Conservation (phyloP, 2,888 invertebrate species). For the Steinernema carpocapsae region DNA sequence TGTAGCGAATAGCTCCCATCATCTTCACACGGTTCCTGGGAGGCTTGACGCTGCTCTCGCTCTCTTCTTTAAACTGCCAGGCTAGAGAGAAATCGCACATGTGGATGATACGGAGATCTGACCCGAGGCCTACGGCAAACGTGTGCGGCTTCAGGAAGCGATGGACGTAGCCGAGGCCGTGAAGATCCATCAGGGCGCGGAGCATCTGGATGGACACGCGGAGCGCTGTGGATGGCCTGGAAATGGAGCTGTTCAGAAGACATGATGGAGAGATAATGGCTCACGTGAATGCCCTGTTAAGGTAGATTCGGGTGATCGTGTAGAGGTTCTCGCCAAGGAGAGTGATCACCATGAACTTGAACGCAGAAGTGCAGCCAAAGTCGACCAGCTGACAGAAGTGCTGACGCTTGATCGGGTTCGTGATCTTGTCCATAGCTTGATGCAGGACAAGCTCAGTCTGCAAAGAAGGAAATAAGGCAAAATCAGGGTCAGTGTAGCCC, state of each 20-base stretch:
- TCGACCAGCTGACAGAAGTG: slow-evolving; percentile 32
- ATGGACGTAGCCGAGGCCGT: slow-evolving; percentile 36
- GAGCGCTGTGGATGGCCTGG: slow-evolving; percentile 34
- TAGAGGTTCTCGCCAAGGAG: slow-evolving; percentile 35
- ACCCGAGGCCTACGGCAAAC: slow-evolving; percentile 33
- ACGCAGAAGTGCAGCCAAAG: slow-evolving; percentile 6
- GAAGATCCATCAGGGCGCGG: slow-evolving; percentile 37
- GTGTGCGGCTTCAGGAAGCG: slow-evolving; percentile 37
- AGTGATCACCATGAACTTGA: slow-evolving; percentile 31
- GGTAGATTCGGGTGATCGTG: slow-evolving; percentile 21
- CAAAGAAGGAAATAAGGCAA: too few species aligned
- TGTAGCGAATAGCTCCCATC: slow-evolving; percentile 36
- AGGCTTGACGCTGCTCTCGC: slow-evolving; percentile 5
- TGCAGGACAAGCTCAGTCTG: slow-evolving; percentile 33
- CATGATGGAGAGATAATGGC: background rate
- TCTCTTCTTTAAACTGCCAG: slow-evolving; percentile 22
- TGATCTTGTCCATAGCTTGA: background rate
- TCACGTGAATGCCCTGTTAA: slow-evolving; percentile 11
- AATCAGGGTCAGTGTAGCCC: background rate
- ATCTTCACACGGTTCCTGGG: slow-evolving; percentile 21
- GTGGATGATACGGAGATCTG: background rate
- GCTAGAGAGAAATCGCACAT: slow-evolving; percentile 31
- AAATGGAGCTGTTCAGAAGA: background rate
- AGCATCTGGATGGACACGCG: slow-evolving; percentile 40
- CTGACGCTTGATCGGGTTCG: too few species aligned